Base-by-base conservation (phyloP, 2,113 vertebrate genomes). In the Coracopsis vasa region DNA sequence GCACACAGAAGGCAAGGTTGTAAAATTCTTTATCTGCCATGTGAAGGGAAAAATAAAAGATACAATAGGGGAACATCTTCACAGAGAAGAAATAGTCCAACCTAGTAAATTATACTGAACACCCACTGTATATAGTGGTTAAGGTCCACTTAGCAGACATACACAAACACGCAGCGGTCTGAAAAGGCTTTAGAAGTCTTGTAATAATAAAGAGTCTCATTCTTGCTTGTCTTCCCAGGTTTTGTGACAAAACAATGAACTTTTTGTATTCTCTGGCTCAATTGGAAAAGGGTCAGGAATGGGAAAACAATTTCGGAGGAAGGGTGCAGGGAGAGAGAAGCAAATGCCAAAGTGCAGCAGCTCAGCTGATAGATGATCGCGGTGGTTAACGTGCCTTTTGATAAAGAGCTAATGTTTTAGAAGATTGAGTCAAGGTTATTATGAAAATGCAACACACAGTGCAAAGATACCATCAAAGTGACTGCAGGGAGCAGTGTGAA, bases 161-260 rank as follows among this genome's bases (percentile, higher is more conserved):
- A 95, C 83, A 96, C 95, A 97, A 97, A 97, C 95, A 95, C 1
- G 4, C 86, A 67, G 78, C 13, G 60, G 66, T 94, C 94, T 97
- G 95, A 86, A 83, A 94, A 96, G 88, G 89, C 93, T 91, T 94
- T 94, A 96, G 94, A 96, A 95, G 93, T 92, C 94, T 91, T 95
- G 85, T 92, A 91, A 96, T 95, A 96, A 97, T 96, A 97, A 96
- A 95, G 92, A 88, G 85, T 64, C 94, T 96, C 93, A 97, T 97
- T 97, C 96, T 97, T 96, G 94, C 96, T 96, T 90, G 95, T 95
- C 95, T 94, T 95, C 95, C 93, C 91, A 93, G 93, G 93, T 97
- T 96, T 96, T 97, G 95, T 95, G 95, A 71, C 82, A 94, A 84
- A 96, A 97, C 97, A 97, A 97, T 95, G 96, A 96, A 91, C 95